Evolutionary conservation across 2,888 invertebrate genomes (phyloP).

Genomic region (Catocala sponsa): DNA sequence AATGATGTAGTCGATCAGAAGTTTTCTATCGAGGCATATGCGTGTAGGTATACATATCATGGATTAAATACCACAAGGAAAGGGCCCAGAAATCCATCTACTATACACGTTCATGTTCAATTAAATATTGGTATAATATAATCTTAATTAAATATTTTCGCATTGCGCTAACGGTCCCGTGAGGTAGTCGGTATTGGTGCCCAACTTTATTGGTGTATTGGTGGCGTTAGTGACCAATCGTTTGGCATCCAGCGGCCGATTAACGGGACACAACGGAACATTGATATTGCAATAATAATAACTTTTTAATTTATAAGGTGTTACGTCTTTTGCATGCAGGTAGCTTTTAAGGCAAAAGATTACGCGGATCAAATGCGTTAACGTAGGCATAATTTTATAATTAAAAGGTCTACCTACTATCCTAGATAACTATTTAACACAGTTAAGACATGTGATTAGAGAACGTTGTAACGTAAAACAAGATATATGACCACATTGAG

Average conservation of each 20-base stretch:
- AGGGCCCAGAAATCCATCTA: too few relatives aligned
- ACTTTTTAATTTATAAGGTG: conserved; percentile 49
- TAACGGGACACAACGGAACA: conserved; percentile 57
- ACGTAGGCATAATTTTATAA: too few relatives aligned
- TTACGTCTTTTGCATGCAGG: conserved; percentile 32
- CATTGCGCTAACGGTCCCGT: conserved; percentile 39
- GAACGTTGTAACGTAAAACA: too few relatives aligned
- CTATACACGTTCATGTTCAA: neutral
- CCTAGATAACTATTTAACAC: too few relatives aligned
- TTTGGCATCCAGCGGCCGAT: conserved; percentile 20
- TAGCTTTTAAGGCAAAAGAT: conserved; percentile 24
- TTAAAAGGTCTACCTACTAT: too few relatives aligned
- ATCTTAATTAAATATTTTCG: conserved; percentile 39
- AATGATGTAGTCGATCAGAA: too few relatives aligned
- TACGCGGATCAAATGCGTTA: conserved; percentile 4
- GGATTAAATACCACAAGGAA: too few relatives aligned
- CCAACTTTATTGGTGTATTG: conserved; percentile 1
- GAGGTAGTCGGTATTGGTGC: conserved; percentile 18
- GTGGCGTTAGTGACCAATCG: conserved; percentile 21
- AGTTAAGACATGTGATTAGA: too few relatives aligned
- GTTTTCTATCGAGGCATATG: too few relatives aligned
- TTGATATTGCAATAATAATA: conserved; percentile 51
- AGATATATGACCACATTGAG: too few relatives aligned
- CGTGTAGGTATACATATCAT: too few relatives aligned
- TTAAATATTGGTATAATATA: conserved; percentile 21